Percentiles rank a stretch among this genome's conserved stretches.
phyloP scores from a whole-genome alignment of 2,888 invertebrate genomes.

The Disparrhopalites patrizii region DNA sequence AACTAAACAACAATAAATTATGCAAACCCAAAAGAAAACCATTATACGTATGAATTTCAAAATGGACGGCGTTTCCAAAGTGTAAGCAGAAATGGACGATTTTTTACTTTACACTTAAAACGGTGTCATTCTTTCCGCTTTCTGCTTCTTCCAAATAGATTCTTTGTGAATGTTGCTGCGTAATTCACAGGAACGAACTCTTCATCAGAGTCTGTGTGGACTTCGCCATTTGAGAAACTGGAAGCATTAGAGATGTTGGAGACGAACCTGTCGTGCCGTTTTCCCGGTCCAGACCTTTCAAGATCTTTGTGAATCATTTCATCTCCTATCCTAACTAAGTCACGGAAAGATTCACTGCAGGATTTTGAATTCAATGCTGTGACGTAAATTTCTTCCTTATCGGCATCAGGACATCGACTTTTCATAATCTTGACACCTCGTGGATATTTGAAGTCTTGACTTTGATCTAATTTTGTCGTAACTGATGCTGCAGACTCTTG shows the following conservation, averaged over 20 bases:
- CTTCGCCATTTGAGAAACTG: neutral
- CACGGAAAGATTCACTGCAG: slow-evolving; percentile 34
- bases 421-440: slow-evolving; percentile 46
- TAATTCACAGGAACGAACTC: slow-evolving; percentile 18
- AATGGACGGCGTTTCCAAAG: slow-evolving; percentile 14
- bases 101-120: neutral
- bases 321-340: slow-evolving; percentile 34
- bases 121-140: slow-evolving; percentile 12
- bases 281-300: neutral
- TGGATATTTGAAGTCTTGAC: slow-evolving; percentile 39
- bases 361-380: slow-evolving; percentile 37
- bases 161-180: slow-evolving; percentile 1
- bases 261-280: neutral
- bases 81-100: neutral
- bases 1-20: no score
- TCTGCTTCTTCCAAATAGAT: slow-evolving; percentile 21
- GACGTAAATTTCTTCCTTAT: slow-evolving; percentile 44
- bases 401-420: slow-evolving; percentile 46
- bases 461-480: slow-evolving; percentile 25
- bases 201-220: slow-evolving; percentile 13
- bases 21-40: no score
- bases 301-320: slow-evolving; percentile 23
- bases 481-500: slow-evolving; percentile 42
- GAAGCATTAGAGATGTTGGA: slow-evolving; percentile 3
- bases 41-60: neutral